phyloP scores from a whole-genome alignment of 92 coral and sea anemone species.

The Palythoa grandis region DNA sequence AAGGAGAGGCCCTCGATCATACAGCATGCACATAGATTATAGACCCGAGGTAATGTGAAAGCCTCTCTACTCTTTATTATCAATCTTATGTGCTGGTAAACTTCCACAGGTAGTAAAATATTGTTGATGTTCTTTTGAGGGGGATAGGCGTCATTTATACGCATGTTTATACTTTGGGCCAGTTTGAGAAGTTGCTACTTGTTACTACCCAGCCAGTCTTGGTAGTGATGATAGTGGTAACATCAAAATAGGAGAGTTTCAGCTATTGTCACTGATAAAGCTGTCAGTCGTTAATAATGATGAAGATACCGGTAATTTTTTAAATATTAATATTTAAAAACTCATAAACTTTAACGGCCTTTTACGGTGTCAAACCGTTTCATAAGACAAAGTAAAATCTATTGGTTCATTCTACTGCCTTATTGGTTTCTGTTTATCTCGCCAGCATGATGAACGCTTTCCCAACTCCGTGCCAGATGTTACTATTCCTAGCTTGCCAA shows the following conservation, averaged over 20 bases:
- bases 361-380: neutral
- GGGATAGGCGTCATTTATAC: neutral
- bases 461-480: constrained; percentile 65
- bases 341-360: neutral
- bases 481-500: constrained; percentile 66
- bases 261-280: no score
- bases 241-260: no score
- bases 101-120: neutral
- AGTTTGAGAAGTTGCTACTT: no score
- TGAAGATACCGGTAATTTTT: no score
- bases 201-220: no score
- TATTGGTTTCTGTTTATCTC: neutral
- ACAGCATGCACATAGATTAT: constrained; percentile 1
- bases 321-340: no score
- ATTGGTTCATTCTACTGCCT: neutral
- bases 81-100: no score
- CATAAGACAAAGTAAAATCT: neutral
- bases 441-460: constrained; percentile 41
- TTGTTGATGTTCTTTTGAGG: neutral
- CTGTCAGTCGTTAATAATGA: no score
- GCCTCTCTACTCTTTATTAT: neutral
- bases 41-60: constrained; percentile 19
- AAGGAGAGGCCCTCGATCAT: neutral
- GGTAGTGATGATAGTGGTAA: no score
- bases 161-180: no score